Evolutionary conservation across 1,140 invertebrate species (phyloP).

Genomic region (Trachymyrmex septentrionalis): DNA sequence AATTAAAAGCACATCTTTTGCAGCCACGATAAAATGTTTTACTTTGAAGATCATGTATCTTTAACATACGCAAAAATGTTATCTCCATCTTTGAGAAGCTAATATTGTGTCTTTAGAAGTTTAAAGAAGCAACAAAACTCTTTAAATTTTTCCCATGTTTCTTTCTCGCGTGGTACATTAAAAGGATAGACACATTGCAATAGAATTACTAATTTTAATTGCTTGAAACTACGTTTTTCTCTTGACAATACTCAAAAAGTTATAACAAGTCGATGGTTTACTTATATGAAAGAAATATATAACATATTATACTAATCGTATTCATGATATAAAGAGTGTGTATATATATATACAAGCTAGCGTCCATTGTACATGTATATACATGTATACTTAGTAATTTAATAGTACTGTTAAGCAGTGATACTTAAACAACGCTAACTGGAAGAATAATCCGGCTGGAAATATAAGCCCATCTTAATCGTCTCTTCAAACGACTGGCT

Average conservation of each 20-base stretch:
- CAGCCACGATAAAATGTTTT: background rate
- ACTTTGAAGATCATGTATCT: background rate
- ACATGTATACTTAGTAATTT: constrained; percentile 47
- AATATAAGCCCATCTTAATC: constrained; percentile 50
- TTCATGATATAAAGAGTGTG: too few relatives aligned
- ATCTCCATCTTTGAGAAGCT: background rate
- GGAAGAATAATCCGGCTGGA: constrained; percentile 49
- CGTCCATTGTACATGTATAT: constrained; percentile 21
- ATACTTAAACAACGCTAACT: constrained; percentile 55
- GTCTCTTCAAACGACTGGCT: constrained; percentile 28
- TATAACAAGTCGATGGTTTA: background rate
- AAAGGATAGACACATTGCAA: background rate
- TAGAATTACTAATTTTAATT: constrained; percentile 13
- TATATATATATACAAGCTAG: constrained; percentile 29
- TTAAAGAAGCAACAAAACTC: background rate
- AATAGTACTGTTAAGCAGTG: constrained; percentile 47
- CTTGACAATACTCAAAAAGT: background rate
- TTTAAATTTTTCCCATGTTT: background rate
- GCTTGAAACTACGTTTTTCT: background rate
- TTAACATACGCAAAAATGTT: background rate
- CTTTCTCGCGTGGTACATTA: constrained; percentile 8
- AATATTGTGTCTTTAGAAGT: constrained; percentile 5
- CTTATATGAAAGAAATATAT: background rate
- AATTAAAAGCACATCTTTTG: constrained; percentile 14
- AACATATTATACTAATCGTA: background rate